These are phyloP conservation scores for Calcarius ornatus DNA, from an alignment of 2,113 vertebrate genomes.

Conservation along the genomic window DNA sequence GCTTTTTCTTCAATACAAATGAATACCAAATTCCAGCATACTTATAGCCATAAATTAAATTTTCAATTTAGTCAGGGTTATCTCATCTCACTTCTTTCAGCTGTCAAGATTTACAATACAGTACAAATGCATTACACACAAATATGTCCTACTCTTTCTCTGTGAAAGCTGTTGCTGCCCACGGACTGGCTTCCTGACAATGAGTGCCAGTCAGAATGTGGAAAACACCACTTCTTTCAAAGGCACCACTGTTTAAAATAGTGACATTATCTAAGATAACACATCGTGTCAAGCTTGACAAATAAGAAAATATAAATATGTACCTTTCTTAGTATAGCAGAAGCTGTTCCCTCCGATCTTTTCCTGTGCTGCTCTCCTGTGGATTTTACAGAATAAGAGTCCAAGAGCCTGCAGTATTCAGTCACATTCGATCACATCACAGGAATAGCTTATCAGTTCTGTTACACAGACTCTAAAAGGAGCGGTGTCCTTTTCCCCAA, in stretches of 20 bases:
- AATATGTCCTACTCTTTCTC: conserved; percentile 28
- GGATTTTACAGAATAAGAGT: conserved; percentile 56
- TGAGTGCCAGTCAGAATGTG: neutral
- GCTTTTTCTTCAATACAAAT: conserved; percentile 2
- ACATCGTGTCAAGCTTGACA: neutral
- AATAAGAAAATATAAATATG: conserved; percentile 23
- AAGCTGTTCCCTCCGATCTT: conserved; percentile 15
- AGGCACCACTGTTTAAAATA: neutral
- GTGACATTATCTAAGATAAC: neutral
- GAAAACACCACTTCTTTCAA: neutral
- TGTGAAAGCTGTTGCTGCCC: conserved; percentile 42
- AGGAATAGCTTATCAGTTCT: conserved; percentile 30
- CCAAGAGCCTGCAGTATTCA: conserved; percentile 34
- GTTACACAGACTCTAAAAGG: conserved; percentile 48
- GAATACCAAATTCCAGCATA: conserved; percentile 5
- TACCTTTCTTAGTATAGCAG: conserved; percentile 54
- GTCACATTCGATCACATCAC: conserved; percentile 64
- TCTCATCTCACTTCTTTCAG: neutral
- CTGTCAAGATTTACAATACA: neutral
- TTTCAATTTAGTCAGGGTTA: neutral
- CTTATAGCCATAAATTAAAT: neutral
- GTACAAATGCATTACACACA: conserved; percentile 8
- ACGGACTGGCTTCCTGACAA: conserved; percentile 1
- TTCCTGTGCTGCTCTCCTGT: conserved; percentile 20
- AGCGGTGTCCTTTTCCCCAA: conserved; percentile 10